These are phyloP conservation scores for Caranx melampygus DNA, from an alignment of 2,113 vertebrate genomes.

Conservation along the genomic window DNA sequence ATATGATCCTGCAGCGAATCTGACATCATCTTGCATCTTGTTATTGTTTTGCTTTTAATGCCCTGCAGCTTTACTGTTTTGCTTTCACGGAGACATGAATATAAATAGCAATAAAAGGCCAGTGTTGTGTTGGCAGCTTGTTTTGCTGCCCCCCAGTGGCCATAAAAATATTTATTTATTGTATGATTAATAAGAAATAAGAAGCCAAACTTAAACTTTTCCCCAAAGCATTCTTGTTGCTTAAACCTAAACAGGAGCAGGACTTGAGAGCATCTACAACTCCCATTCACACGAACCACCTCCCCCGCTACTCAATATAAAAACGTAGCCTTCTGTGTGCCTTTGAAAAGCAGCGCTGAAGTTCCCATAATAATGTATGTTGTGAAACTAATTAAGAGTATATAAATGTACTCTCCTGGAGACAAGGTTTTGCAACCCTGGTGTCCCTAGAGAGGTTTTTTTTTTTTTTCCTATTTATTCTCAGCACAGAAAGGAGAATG, in stretches of 20 bases:
- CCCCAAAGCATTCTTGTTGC: neutral
- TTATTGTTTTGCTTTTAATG: neutral
- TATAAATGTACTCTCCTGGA: neutral
- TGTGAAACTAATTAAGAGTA: neutral
- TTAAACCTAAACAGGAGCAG: neutral
- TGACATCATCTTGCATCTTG: neutral
- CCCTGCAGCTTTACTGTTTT: neutral
- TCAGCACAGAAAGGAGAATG: neutral
- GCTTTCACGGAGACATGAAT: neutral
- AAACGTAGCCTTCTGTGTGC: neutral
- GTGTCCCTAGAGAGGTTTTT: conserved; percentile 7
- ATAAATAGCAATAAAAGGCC: neutral
- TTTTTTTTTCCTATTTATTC: conserved; percentile 20
- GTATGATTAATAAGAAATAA: neutral
- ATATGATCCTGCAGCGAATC: neutral
- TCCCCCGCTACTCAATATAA: neutral
- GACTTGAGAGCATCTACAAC: neutral
- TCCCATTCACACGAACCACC: neutral
- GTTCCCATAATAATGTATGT: conserved; percentile 19
- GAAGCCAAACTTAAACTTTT: neutral
- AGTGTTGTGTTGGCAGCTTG: neutral
- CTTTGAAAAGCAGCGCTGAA: neutral
- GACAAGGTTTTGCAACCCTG: neutral
- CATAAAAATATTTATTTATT: neutral
- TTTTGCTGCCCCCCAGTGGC: neutral